phyloP scores from a whole-genome alignment of 1,140 invertebrate species.

The Drosophila biarmipes region DNA sequence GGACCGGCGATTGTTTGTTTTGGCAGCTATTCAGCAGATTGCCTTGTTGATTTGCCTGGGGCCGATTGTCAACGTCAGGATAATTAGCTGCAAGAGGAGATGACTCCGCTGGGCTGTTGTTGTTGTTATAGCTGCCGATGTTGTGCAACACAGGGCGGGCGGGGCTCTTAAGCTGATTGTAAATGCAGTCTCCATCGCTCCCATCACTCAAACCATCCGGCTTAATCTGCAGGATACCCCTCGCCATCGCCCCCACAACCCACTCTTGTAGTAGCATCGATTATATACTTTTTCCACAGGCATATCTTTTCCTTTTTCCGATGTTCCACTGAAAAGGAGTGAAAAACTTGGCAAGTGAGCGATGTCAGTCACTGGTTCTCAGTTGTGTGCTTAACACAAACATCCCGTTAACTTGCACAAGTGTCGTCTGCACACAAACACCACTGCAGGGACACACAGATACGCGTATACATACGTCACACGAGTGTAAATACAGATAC shows the following conservation, averaged over 20 bases:
- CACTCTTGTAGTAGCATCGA: slow-evolving; percentile 43
- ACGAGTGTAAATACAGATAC: slow-evolving; percentile 44
- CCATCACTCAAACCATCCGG: slow-evolving; percentile 17
- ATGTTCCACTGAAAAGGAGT: slow-evolving; percentile 34
- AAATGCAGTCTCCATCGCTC: slow-evolving; percentile 28
- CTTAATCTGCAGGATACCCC: slow-evolving; percentile 11
- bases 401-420: slow-evolving; percentile 48
- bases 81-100: slow-evolving; percentile 66
- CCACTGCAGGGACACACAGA: background rate
- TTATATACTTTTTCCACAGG: slow-evolving; percentile 49
- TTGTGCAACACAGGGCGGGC: background rate
- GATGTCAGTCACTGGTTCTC: slow-evolving; percentile 36
- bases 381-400: slow-evolving; percentile 55
- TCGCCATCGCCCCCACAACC: background rate
- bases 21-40: slow-evolving; percentile 41
- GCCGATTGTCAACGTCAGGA: slow-evolving; percentile 39
- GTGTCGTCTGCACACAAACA: slow-evolving; percentile 41
- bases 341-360: slow-evolving; percentile 58
- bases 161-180: slow-evolving; percentile 54
- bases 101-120: slow-evolving; percentile 3
- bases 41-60: slow-evolving; percentile 39
- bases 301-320: slow-evolving; percentile 12
- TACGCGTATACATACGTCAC: background rate
- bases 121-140: background rate
- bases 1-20: slow-evolving; percentile 30